Base-by-base conservation (phyloP, 2,113 vertebrate species). In the Montifringilla adamsi region DNA sequence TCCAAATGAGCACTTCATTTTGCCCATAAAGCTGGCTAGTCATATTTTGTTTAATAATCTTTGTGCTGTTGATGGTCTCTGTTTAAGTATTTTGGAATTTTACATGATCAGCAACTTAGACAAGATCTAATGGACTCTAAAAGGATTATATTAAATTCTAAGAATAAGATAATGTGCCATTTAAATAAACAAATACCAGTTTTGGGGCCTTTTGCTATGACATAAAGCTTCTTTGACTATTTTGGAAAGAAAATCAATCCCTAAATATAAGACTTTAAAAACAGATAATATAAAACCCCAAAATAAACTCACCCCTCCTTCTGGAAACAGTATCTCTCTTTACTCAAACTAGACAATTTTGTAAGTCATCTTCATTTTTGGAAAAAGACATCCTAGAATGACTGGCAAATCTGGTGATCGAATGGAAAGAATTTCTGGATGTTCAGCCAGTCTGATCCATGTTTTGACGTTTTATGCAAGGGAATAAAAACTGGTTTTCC, bases 361-460 rank as follows among this genome's bases (percentile, higher is more conserved):
- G 2, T 70, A 95, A 91, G 72, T 77, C 13, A 2, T 90, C 67
- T 87, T 95, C 46, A 49, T 69, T 90, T 94, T 90, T 86, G 93
- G 33, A 85, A 80, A 90, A 87, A 95, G 85, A 52, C 44, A 86
- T 81, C 59, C 50, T 93, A 95, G 82, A 91, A 91, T 83, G 90
- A 82, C 33, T 97, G 96, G 94, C 93, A 95, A 74, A 91, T 85
- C 72, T 2, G 0, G 52, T 35, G 50, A 94, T 91, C 5, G 10
- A 53, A 72, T 74, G 96, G 95, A 96, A 96, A 95, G 91, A 96
- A 95, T 96, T 95, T 96, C 75, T 95, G 95, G 84, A 90, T 94
- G 87, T 94, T 96, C 94, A 93, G 93, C 92, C 96, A 96, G 60
- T 90, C 67, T 95, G 59, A 91, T 91, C 78, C 82, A 90, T 68